Conservation (phyloP, 2,113 vertebrate genomes). For the Siniperca chuatsi region DNA sequence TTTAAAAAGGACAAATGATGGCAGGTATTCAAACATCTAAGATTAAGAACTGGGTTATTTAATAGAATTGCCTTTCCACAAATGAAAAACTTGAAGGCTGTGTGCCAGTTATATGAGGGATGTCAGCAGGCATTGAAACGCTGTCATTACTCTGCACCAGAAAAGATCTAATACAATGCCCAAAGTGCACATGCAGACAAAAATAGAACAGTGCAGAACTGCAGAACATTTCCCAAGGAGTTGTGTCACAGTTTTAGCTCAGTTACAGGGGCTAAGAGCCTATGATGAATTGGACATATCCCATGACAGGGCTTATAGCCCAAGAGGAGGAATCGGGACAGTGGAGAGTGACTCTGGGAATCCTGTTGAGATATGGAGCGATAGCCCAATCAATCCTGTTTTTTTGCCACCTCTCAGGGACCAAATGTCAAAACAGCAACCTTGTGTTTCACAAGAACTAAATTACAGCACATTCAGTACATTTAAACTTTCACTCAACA, state of each 20-base stretch:
- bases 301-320: conserved; percentile 50
- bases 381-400: conserved; percentile 37
- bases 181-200: conserved; percentile 59
- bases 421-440: conserved; percentile 57
- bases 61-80: not conserved
- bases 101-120: conserved; percentile 37
- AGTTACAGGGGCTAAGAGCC: conserved; percentile 61
- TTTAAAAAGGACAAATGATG: conserved; percentile 8
- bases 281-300: conserved; percentile 68
- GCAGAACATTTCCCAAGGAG: conserved; percentile 64
- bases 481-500: conserved; percentile 51
- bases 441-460: conserved; percentile 52
- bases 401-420: conserved; percentile 38
- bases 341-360: conserved; percentile 55
- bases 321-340: conserved; percentile 42
- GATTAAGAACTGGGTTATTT: conserved; percentile 5
- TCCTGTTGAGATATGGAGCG: conserved; percentile 44
- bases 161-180: conserved; percentile 68
- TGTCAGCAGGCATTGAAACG: conserved; percentile 57
- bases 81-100: conserved; percentile 26
- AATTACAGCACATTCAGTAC: conserved; percentile 49
- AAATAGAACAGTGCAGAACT: conserved; percentile 68
- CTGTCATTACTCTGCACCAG: conserved; percentile 64
- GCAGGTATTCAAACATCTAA: conserved; percentile 35
- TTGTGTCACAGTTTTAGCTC: conserved; percentile 58